phyloP scores from a whole-genome alignment of 2,888 invertebrate species.

The Agrochola macilenta region DNA sequence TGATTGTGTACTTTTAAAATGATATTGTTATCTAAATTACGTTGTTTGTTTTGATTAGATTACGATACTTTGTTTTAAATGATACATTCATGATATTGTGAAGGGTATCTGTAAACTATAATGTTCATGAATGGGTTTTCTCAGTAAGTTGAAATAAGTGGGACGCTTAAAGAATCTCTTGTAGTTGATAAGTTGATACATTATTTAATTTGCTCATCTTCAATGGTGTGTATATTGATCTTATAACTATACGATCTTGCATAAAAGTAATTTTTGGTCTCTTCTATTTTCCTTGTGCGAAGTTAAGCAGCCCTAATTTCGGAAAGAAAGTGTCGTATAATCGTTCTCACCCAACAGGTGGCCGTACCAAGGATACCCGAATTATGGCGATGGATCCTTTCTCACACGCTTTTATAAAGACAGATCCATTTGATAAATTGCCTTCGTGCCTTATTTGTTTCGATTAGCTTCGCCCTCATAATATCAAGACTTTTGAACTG shows the following conservation, averaged over 20 bases:
- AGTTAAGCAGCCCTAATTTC: conserved; percentile 55
- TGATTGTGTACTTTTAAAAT: conserved; percentile 48
- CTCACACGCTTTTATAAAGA: conserved; percentile 19
- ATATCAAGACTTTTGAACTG: not conserved
- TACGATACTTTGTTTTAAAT: conserved; percentile 9
- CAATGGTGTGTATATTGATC: too few relatives aligned
- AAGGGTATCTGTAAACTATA: conserved; percentile 7
- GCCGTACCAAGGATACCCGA: conserved; percentile 40
- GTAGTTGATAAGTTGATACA: not conserved
- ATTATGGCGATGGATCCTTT: conserved; percentile 15
- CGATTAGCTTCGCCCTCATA: not conserved
- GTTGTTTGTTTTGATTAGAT: conserved; percentile 40
- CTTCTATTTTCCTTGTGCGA: conserved; percentile 18
- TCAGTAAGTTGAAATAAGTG: not conserved
- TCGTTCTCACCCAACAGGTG: conserved; percentile 62
- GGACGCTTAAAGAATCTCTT: not conserved
- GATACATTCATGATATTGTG: not conserved
- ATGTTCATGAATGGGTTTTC: conserved; percentile 8
- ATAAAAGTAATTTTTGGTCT: not conserved
- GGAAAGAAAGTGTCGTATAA: conserved; percentile 54
- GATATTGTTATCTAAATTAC: conserved; percentile 47
- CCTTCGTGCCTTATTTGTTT: not conserved
- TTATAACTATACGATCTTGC: not conserved
- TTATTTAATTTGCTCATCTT: not conserved
- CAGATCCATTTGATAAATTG: conserved; percentile 5